Conservation (phyloP, 2,888 invertebrate species). For the Anagyrus pseudococci region DNA sequence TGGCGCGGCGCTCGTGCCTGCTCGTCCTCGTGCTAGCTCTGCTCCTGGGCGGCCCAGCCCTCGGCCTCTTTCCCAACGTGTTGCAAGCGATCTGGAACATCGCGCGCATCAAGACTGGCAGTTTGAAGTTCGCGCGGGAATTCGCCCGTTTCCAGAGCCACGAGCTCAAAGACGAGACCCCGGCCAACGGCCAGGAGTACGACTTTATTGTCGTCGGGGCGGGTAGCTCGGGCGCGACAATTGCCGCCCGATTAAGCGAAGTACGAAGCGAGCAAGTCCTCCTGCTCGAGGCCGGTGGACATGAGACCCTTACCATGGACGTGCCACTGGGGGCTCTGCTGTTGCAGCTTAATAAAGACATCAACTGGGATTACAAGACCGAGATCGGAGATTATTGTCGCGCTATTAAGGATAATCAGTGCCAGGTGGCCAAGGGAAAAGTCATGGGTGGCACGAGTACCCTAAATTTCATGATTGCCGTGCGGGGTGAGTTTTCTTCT, state of each 20-base stretch:
- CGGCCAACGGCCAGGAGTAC: neutral
- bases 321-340: constrained; percentile 6
- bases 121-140: neutral
- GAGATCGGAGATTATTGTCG: constrained; percentile 5
- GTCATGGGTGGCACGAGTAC: constrained; percentile 12
- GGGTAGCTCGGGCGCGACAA: neutral
- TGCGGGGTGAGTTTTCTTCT: constrained; percentile 4
- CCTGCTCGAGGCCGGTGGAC: constrained; percentile 10
- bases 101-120: neutral
- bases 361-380: constrained; percentile 10
- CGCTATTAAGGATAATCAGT: neutral
- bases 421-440: neutral
- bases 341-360: constrained; percentile 6
- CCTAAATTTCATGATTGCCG: constrained; percentile 14
- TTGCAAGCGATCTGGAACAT: too few species aligned
- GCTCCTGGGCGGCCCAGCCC: too few species aligned
- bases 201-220: constrained; percentile 10
- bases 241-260: constrained; percentile 6
- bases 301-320: constrained; percentile 6
- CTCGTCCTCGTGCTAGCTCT: too few species aligned
- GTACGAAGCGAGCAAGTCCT: neutral
- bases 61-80: too few species aligned
- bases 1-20: neutral
- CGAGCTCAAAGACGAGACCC: neutral
- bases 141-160: neutral